Percentiles rank a stretch among this genome's conserved stretches.
Conservation (phyloP, 2,888 invertebrate genomes). For the Meiosimyza decipiens region DNA sequence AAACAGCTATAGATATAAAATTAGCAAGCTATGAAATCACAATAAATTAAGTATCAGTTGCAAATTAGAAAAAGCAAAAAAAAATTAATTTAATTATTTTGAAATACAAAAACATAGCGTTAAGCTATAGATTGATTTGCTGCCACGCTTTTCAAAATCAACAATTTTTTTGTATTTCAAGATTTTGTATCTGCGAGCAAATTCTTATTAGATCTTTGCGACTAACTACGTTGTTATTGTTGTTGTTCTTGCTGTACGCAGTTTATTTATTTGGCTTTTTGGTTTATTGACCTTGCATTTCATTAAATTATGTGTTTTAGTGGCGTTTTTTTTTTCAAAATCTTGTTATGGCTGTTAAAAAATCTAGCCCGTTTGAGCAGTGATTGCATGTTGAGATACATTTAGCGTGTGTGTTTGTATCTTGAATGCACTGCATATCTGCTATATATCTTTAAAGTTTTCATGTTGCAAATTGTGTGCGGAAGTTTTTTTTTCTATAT, state of each 20-base stretch:
- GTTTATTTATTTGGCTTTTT: conserved; percentile 13
- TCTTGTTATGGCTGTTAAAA: not conserved
- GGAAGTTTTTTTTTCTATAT: not conserved
- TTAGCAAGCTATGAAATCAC: no score
- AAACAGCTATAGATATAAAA: no score
- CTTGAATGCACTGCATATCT: no score
- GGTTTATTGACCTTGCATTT: conserved; percentile 38
- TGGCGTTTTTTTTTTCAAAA: not conserved
- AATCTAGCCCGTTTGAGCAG: not conserved
- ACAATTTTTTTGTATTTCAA: not conserved
- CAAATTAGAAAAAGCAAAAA: conserved; percentile 4
- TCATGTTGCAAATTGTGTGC: conserved; percentile 7
- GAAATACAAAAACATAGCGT: not conserved
- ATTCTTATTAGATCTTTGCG: not conserved
- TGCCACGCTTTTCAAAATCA: conserved; percentile 15
- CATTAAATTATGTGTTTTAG: not conserved
- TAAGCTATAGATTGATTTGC: conserved; percentile 4
- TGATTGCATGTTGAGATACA: conserved; percentile 25
- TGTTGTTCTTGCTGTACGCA: not conserved
- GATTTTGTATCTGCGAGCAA: not conserved
- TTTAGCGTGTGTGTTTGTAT: not conserved
- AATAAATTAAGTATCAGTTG: not conserved
- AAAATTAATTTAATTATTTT: not conserved
- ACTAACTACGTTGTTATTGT: not conserved
- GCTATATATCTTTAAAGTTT: not conserved